Base-by-base conservation (phyloP, 2,888 invertebrate genomes). In the Xestia ashworthii region DNA sequence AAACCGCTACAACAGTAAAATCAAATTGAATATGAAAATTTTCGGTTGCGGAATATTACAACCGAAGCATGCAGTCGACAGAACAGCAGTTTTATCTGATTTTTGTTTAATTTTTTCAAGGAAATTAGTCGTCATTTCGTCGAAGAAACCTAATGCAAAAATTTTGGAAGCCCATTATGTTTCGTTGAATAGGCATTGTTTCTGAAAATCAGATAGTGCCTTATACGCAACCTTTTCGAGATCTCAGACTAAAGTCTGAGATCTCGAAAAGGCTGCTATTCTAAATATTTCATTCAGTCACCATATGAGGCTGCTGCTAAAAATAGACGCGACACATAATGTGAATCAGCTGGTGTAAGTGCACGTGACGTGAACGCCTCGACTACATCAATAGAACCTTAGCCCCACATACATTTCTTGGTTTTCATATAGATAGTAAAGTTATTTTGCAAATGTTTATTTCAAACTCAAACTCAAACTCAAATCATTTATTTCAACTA, bases 261-360 rank as follows among this genome's bases (percentile, higher is more conserved):
- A 55, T 69, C 12, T 67, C 32, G 66, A 80, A 82, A 76, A 71
- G 71, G 65, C 80, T 76, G 75, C 69, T 78, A 82, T 87, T 88
- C 73, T 77, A 77, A 85, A 85, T 78, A 84, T 82, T 91, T 91
- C 88, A 91, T 85, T 89, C 89, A 90, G 88, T 89, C 92, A 88
- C 82, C 86, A 87, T 88, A 89, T 92, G 92, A 93, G 90, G 92
- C 91, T 82, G 76, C 60, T 67, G 78, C 92, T 95, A 94, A 93
- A 94, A 93, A 95, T 95, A 95, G 93, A 91, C 80, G 76, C 90
- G 90, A 93, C 92, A 89, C 87, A 92, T 89, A 89, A 87, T 84
- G 90, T 93, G 94, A 94, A 92, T 94, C 94, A 95, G 94, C 93
- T 93, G 81, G 92, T 92, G 88, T 90, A 90, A 91, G 89, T 91